Conservation (phyloP, 2,797 vertebrate species). For the Syndactyla subalaris region DNA sequence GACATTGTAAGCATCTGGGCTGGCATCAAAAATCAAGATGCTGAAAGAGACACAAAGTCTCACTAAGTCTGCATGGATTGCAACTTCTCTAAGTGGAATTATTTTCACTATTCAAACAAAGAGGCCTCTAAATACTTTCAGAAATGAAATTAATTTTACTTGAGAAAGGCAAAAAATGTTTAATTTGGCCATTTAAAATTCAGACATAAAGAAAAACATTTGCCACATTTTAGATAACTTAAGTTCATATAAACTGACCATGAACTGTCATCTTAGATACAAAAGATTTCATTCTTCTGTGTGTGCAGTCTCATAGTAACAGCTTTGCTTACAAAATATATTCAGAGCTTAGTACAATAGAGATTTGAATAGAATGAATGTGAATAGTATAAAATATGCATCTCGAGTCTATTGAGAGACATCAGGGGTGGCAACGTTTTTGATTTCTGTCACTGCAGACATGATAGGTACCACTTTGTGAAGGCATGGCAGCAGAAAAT, state of each 20-base stretch:
- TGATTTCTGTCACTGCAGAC: neutral
- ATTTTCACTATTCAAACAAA: neutral
- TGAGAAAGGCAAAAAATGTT: neutral
- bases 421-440: neutral
- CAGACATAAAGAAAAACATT: neutral
- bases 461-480: neutral
- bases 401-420: neutral
- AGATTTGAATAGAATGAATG: neutral
- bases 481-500: neutral
- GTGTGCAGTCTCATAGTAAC: neutral
- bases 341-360: neutral
- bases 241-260: neutral
- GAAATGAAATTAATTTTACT: neutral
- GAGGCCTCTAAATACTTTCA: neutral
- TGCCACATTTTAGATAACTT: neutral
- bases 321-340: neutral
- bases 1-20: neutral
- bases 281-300: neutral
- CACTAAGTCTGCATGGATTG: neutral
- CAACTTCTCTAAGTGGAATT: neutral
- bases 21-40: neutral
- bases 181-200: neutral
- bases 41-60: neutral
- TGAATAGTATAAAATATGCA: neutral
- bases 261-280: neutral